Evolutionary conservation across 2,888 invertebrate genomes (phyloP).

Genomic region (Rhodophaea formosa): DNA sequence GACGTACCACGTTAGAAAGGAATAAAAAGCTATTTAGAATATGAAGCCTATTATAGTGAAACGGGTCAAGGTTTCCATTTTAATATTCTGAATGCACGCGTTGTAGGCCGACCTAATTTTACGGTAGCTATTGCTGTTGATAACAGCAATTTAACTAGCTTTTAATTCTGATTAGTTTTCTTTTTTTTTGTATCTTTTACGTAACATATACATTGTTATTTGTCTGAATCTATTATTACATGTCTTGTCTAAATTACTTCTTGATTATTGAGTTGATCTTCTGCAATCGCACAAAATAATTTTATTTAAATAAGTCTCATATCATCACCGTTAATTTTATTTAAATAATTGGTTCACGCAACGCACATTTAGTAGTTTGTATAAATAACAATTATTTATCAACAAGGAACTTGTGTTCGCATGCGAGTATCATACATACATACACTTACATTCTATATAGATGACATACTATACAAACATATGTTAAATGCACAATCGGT

Average conservation of each 20-base stretch:
- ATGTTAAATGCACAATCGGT: neutral
- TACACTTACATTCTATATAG: too few species aligned
- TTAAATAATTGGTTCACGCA: too few species aligned
- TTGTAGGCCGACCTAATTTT: slow-evolving; percentile 9
- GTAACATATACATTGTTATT: neutral
- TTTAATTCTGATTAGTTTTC: neutral
- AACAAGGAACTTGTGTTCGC: too few species aligned
- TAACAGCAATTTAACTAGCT: neutral
- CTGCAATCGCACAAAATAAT: too few species aligned
- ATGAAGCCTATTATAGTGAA: neutral
- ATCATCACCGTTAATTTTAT: too few species aligned
- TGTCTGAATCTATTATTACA: neutral
- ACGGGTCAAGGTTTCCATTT: slow-evolving; percentile 10
- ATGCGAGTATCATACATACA: too few species aligned
- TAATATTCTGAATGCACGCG: slow-evolving; percentile 14
- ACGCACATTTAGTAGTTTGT: too few species aligned
- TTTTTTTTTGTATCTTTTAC: neutral
- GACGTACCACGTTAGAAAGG: too few species aligned
- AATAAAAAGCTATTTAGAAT: neutral
- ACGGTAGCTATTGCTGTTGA: neutral
- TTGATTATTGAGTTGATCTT: too few species aligned
- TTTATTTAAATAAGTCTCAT: too few species aligned
- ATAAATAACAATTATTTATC: too few species aligned
- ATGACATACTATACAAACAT: neutral
- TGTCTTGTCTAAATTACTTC: too few species aligned